A percentile compares a stretch with the other conserved stretches of the same genome.
These are phyloP conservation scores for Artemia sinica DNA, from an alignment of 2,888 invertebrate genomes.

Conservation along the genomic window DNA sequence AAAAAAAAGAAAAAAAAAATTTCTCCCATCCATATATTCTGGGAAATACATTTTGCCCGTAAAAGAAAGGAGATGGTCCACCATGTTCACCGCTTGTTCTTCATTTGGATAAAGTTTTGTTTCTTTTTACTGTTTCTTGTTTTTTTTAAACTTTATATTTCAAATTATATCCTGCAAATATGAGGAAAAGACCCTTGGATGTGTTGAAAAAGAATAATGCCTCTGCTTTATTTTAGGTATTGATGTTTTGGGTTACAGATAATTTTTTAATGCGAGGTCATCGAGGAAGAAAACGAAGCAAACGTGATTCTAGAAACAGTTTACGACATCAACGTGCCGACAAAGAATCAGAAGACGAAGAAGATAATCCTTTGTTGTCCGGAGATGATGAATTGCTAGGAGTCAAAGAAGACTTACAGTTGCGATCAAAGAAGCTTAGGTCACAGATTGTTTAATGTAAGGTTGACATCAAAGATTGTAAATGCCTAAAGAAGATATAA, in stretches of 20 bases:
- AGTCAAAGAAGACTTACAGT: conserved; percentile 27
- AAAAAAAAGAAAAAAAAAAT: too few relatives aligned
- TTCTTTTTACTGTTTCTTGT: too few relatives aligned
- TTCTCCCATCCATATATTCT: too few relatives aligned
- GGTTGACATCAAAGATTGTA: too few relatives aligned
- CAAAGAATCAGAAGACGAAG: conserved; percentile 40
- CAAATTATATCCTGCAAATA: conserved; percentile 19
- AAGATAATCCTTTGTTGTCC: conserved; percentile 45
- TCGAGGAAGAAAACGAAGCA: conserved; percentile 32
- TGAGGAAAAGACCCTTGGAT: conserved; percentile 23
- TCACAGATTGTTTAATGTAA: neutral
- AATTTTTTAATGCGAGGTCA: conserved; percentile 57
- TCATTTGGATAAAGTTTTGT: too few relatives aligned
- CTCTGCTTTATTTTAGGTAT: conserved; percentile 40
- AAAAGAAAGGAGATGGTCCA: too few relatives aligned
- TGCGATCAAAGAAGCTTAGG: neutral
- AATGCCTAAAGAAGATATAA: too few relatives aligned
- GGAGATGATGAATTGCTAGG: conserved; percentile 46
- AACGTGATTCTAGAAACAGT: conserved; percentile 26
- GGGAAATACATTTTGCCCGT: too few relatives aligned
- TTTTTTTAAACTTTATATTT: conserved; percentile 13
- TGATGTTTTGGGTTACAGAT: conserved; percentile 72
- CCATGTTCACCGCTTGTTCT: too few relatives aligned
- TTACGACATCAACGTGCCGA: conserved; percentile 34
- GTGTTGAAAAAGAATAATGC: conserved; percentile 19